Evolutionary conservation across 2,888 invertebrate genomes (phyloP).

Genomic region (Caenorhabditis sp.): DNA sequence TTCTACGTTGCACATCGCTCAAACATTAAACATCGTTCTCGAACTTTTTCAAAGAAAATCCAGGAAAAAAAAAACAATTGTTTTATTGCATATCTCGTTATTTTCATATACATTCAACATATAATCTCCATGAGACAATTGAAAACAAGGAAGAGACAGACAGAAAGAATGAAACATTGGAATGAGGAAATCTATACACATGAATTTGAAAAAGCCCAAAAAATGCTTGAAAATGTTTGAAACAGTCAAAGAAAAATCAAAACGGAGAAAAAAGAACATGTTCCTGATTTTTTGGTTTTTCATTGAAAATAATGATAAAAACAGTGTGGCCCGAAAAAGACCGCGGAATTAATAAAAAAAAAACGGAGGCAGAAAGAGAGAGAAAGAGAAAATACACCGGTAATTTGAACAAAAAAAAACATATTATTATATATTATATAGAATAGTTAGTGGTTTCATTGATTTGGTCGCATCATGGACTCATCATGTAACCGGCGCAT

Average conservation of each 20-base stretch:
- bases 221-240: slow-evolving; percentile 2
- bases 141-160: slow-evolving; percentile 3
- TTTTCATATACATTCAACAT: slow-evolving; percentile 1
- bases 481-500: slow-evolving; percentile 23
- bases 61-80: too few relatives aligned
- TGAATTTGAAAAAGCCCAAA: not conserved
- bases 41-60: too few relatives aligned
- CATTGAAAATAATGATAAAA: not conserved
- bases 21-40: too few relatives aligned
- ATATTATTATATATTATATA: not conserved
- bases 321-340: not conserved
- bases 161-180: slow-evolving; percentile 6
- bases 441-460: not conserved
- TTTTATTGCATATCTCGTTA: not conserved
- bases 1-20: too few relatives aligned
- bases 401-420: slow-evolving; percentile 4
- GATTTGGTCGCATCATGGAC: slow-evolving; percentile 24
- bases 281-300: slow-evolving; percentile 1
- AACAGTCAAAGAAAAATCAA: not conserved
- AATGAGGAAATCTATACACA: not conserved
- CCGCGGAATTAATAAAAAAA: not conserved
- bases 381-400: slow-evolving; percentile 2
- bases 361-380: slow-evolving; percentile 4
- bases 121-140: not conserved
- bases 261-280: too few relatives aligned